Percentiles rank a stretch among this genome's conserved stretches.
Evolutionary conservation across 2,888 invertebrate species (phyloP).

Genomic region (Stramonita haemastoma): DNA sequence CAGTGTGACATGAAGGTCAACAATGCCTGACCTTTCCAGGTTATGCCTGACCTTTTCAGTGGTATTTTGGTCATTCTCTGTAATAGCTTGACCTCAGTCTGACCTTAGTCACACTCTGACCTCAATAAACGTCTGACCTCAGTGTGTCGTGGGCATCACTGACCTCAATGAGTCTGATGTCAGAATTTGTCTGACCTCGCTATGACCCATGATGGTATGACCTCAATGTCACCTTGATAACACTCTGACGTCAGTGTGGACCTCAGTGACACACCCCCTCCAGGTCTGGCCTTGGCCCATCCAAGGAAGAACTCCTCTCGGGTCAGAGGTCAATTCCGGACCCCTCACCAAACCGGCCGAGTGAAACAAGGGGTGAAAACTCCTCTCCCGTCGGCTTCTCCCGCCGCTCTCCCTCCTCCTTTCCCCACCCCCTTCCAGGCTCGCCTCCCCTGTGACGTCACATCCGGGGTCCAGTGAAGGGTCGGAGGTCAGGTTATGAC

Average conservation of each 20-base stretch:
- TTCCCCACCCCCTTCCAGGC: not conserved
- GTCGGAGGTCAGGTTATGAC: not conserved
- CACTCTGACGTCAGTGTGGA: not conserved
- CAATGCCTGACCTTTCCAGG: too few relatives aligned
- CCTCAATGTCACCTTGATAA: not conserved
- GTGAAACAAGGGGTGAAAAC: not conserved
- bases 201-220: not conserved
- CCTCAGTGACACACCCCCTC: constrained; percentile 13
- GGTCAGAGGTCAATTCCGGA: not conserved
- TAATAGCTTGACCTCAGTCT: too few relatives aligned
- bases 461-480: not conserved
- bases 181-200: too few relatives aligned
- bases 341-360: not conserved
- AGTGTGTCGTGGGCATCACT: too few relatives aligned
- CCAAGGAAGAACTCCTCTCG: not conserved
- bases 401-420: not conserved
- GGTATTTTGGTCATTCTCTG: not conserved
- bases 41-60: not conserved
- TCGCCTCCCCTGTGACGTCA: not conserved
- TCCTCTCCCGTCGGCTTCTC: not conserved
- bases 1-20: too few relatives aligned
- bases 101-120: too few relatives aligned
- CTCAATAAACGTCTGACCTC: too few relatives aligned
- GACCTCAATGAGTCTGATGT: too few relatives aligned
- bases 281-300: constrained; percentile 22